A percentile compares a stretch with the other conserved stretches of the same genome.
Evolutionary conservation across 2,888 invertebrate genomes (phyloP).

Genomic region (Eupithecia dodoneata): DNA sequence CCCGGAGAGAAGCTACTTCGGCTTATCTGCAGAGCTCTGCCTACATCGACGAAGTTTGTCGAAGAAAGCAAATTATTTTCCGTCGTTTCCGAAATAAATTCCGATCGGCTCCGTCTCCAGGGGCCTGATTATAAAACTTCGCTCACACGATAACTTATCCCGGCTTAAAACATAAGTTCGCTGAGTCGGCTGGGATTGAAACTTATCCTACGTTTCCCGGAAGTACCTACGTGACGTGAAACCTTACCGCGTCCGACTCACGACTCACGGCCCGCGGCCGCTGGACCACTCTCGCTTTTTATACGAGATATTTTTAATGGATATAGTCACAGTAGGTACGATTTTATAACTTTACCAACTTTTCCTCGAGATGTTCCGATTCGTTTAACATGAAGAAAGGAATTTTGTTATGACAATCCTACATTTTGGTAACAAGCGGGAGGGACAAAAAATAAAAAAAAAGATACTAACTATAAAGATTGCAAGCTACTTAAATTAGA

Average conservation of each 20-base stretch:
- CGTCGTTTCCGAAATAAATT: not conserved
- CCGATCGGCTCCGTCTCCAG: not conserved
- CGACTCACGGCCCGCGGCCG: not conserved
- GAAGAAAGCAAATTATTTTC: not conserved
- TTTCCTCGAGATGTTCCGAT: not conserved
- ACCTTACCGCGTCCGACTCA: not conserved
- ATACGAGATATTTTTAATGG: not conserved
- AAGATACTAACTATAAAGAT: no score
- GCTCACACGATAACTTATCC: slow-evolving; percentile 11
- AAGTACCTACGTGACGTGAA: slow-evolving; percentile 26
- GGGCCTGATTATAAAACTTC: slow-evolving; percentile 13
- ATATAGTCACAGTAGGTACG: not conserved
- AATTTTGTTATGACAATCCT: not conserved
- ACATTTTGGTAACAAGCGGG: not conserved
- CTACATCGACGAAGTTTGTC: not conserved
- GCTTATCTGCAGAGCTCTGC: not conserved
- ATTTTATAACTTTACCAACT: not conserved
- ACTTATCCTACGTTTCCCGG: slow-evolving; percentile 22
- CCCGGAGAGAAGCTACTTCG: not conserved
- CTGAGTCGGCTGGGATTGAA: slow-evolving; percentile 29
- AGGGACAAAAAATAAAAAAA: no score
- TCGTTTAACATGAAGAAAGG: not conserved
- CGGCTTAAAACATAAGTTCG: slow-evolving; percentile 25
- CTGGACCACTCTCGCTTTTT: not conserved
- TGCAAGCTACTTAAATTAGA: no score